Base-by-base conservation (phyloP, 2,888 invertebrate species). In the Lymantria dispar region DNA sequence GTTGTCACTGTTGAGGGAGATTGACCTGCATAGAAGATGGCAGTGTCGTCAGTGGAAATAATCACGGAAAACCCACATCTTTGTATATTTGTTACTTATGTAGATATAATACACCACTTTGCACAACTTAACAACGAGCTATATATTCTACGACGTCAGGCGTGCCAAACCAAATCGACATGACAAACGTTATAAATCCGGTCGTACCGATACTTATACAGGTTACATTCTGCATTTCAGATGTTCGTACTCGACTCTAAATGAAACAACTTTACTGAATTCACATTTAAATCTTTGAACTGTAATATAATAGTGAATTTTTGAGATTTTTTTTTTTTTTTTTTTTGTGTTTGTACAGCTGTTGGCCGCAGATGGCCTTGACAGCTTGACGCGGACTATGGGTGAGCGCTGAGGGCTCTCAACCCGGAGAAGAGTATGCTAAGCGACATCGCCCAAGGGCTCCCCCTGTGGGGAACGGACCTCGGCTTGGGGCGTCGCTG, bases 11-110 rank as follows among this genome's bases (percentile, higher is more conserved):
- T n/a, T n/a, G n/a, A n/a, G n/a, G n/a, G n/a, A n/a, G n/a, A n/a
- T n/a, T n/a, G n/a, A n/a, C n/a, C n/a, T n/a, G n/a, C n/a, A n/a
- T n/a, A n/a, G n/a, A n/a, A n/a, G n/a, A n/a, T n/a, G n/a, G n/a
- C n/a, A n/a, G n/a, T n/a, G 81, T 78, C 80, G 84, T 86, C 83
- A 84, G 80, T 78, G 69, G 76, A 74, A 69, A 79, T 76, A 65
- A 70, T 74, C 82, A 85, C 85, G 87, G 89, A 86, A 85, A 83
- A 87, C 90, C 90, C 87, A 87, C 89, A 90, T 88, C 90, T 90
- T 88, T 90, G 90, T 90, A 88, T 87, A 73, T 76, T 77, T 80
- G 74, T 81, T 80, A 81, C 75, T 83, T 85, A 79, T 76, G 86
- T 90, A 90, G 89, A 76, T 85, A 77, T 63, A 79, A 83, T 86